Conservation (phyloP, 2,888 invertebrate genomes). For the Neocrepidodera transversa region DNA sequence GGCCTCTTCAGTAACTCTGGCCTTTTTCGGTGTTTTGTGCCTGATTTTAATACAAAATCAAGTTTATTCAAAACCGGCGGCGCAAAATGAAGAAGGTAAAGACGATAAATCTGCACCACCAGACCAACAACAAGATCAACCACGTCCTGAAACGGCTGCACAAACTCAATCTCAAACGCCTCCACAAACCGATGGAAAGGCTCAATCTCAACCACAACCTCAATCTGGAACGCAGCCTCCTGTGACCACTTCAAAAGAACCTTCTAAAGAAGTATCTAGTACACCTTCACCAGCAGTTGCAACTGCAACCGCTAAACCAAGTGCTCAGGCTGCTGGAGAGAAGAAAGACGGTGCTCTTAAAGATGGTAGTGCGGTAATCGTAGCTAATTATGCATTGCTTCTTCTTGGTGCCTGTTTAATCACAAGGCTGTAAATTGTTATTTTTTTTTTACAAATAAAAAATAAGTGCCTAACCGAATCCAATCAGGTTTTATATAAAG, state of each 20-base stretch:
- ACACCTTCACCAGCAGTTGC: not conserved
- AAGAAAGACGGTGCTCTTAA: not conserved
- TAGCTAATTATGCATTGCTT: constrained; percentile 22
- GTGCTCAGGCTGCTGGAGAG: not conserved
- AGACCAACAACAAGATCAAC: not conserved
- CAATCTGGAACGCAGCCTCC: not conserved
- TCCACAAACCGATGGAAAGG: not conserved
- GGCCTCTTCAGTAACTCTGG: constrained; percentile 14
- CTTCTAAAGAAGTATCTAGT: not conserved
- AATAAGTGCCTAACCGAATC: constrained; percentile 18
- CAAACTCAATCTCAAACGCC: not conserved
- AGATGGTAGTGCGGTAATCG: constrained; percentile 7
- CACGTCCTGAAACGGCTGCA: not conserved
- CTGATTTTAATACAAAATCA: constrained; percentile 23
- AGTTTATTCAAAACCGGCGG: constrained; percentile 3
- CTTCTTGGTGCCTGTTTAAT: constrained; percentile 17
- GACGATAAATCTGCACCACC: not conserved
- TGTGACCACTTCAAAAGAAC: not conserved
- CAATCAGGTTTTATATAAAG: not conserved
- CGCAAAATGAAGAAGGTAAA: not conserved
- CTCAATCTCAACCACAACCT: not conserved
- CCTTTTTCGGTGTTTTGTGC: constrained; percentile 20
- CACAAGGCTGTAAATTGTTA: constrained; percentile 16
- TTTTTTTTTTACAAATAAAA: constrained; percentile 1
- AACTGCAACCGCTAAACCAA: not conserved